Base-by-base conservation (phyloP, 1,140 invertebrate species). In the Melitaea cinxia region DNA sequence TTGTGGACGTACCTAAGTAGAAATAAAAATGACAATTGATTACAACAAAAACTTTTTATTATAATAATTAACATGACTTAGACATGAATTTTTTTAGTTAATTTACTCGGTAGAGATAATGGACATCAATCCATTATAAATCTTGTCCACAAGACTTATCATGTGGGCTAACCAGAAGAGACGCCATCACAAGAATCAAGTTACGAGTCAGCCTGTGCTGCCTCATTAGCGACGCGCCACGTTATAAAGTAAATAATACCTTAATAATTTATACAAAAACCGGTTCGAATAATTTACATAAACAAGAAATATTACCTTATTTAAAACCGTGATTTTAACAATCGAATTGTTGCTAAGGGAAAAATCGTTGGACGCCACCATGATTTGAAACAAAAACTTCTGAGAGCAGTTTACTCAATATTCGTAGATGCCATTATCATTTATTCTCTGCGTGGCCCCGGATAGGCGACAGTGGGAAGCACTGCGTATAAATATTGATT, bases 161-260 rank as follows among this genome's bases (percentile, higher is more conserved):
- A 68, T 68, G 58, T 70, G 63, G 26, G 61, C 66, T 33, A 66
- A 65, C 65, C 49, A 15, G 62, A 28, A 57, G 60, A 42, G 55
- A 71, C 61, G 49, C 63, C 60, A 72, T 55, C 60, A 63, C 68
- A 47, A 69, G 73, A 64, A 37, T 89, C 83, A 60, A 80, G 78
- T 87, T 87, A 80, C 84, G 64, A 47, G 49, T 53, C 72, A 68
- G 75, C 77, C 74, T 80, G 78, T 80, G 83, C 79, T 80, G 76
- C 78, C 82, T 87, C 76, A 78, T 78, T 78, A 78, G 67, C 68
- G 58, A 65, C 63, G 63, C 63, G 56, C 52, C 54, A 54, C 26
- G 53, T 49, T 56, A 47, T 64, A 64, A 64, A 54, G 61, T 64
- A 64, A 64, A 64, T 64, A 64, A 56, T 49, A 58, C 21, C 42